Conservation (phyloP, 2,888 invertebrate species). For the Pasiphila rectangulata region DNA sequence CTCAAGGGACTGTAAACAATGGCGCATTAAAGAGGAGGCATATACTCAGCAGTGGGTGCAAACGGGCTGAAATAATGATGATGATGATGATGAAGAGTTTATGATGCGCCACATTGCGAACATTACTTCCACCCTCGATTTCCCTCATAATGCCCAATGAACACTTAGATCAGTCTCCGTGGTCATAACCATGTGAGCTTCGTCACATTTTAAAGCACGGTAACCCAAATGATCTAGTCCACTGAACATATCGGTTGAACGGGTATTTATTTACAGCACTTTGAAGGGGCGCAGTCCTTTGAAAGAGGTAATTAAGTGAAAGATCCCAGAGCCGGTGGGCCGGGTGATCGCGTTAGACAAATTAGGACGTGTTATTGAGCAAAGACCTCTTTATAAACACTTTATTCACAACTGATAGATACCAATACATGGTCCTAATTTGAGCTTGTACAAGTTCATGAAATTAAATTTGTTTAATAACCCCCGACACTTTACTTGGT, state of each 20-base stretch:
- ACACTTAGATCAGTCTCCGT: conserved; percentile 6
- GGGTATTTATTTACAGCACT: conserved; percentile 67
- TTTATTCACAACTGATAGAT: background rate
- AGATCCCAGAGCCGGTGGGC: conserved; percentile 64
- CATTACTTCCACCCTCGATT: background rate
- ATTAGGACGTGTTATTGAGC: conserved; percentile 75
- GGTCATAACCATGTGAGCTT: conserved; percentile 17
- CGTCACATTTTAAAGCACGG: conserved; percentile 43
- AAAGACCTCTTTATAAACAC: conserved; percentile 59
- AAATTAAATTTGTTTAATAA: no score
- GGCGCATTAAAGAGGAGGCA: no score
- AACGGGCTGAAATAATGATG: no score
- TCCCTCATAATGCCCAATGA: conserved; percentile 4
- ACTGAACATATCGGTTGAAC: conserved; percentile 51
- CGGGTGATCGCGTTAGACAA: conserved; percentile 71
- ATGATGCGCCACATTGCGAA: no score
- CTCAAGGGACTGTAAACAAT: no score
- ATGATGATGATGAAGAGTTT: no score
- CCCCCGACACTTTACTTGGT: no score
- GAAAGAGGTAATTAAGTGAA: conserved; percentile 77
- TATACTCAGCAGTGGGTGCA: no score
- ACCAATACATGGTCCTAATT: no score
- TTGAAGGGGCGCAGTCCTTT: conserved; percentile 69
- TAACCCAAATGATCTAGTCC: conserved; percentile 57
- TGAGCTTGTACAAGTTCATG: no score